phyloP scores from a whole-genome alignment of 2,888 invertebrate genomes.

The Agonopterix heracliana region DNA sequence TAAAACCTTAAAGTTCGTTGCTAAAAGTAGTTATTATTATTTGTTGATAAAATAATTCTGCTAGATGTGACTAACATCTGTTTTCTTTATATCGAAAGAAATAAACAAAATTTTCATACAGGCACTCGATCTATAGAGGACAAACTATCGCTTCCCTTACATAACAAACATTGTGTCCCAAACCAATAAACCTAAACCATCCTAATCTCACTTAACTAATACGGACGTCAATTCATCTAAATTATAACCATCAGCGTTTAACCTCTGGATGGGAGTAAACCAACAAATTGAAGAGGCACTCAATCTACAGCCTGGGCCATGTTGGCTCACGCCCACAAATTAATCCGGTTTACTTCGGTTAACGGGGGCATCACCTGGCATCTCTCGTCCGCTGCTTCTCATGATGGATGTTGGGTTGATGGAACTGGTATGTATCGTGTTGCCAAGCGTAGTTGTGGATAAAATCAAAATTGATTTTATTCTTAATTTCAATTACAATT shows the following conservation, averaged over 20 bases:
- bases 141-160: not conserved
- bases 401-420: not conserved
- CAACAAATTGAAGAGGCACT: constrained; percentile 25
- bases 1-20: too few species aligned
- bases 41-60: too few species aligned
- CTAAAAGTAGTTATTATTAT: too few species aligned
- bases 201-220: too few species aligned
- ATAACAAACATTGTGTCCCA: too few species aligned
- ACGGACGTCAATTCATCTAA: not conserved
- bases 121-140: not conserved
- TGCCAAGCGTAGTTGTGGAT: not conserved
- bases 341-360: constrained; percentile 60
- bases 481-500: too few species aligned
- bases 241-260: constrained; percentile 3
- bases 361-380: constrained; percentile 50
- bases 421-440: not conserved
- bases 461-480: too few species aligned
- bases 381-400: not conserved
- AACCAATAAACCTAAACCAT: too few species aligned
- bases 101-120: too few species aligned
- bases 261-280: constrained; percentile 2
- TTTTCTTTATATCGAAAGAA: too few species aligned
- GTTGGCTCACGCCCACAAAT: constrained; percentile 54
- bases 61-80: too few species aligned
- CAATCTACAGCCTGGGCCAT: constrained; percentile 24